Percentiles rank a stretch among this genome's conserved stretches.
Evolutionary conservation across 2,888 invertebrate species (phyloP).

Genomic region (Perizoma affinitatum): DNA sequence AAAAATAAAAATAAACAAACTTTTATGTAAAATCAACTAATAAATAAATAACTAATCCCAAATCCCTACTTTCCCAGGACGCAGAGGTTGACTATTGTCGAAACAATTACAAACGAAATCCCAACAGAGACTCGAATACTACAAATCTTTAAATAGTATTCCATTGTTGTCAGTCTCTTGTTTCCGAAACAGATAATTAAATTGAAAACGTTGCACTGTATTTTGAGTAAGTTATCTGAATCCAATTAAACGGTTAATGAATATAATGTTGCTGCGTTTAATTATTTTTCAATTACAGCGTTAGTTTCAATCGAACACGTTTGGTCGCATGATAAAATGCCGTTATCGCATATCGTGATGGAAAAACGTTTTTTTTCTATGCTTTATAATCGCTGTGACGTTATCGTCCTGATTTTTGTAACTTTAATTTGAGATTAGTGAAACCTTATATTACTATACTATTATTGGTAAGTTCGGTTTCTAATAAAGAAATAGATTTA

Average conservation of each 20-base stretch:
- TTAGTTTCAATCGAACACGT: neutral
- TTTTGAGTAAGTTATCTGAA: slow-evolving; percentile 32
- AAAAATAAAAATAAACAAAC: too few relatives aligned
- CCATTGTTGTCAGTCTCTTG: neutral
- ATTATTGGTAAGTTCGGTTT: too few relatives aligned
- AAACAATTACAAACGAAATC: slow-evolving; percentile 1
- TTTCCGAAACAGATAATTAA: slow-evolving; percentile 30
- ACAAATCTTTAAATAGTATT: neutral
- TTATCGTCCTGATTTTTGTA: neutral
- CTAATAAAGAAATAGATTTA: too few relatives aligned
- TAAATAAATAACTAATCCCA: too few relatives aligned
- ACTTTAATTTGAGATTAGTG: neutral
- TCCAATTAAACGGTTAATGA: slow-evolving; percentile 26
- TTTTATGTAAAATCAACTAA: too few relatives aligned
- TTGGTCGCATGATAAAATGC: neutral
- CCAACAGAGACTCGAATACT: neutral
- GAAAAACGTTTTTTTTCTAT: neutral
- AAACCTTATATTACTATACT: too few relatives aligned
- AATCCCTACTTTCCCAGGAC: too few relatives aligned
- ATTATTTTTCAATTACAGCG: slow-evolving; percentile 6
- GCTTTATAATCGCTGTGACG: too few relatives aligned
- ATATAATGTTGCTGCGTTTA: slow-evolving; percentile 3
- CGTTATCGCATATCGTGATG: neutral
- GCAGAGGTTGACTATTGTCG: too few relatives aligned
- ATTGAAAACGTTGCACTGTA: slow-evolving; percentile 40